Base-by-base conservation (phyloP, 2,113 vertebrate species). In the Vireo altiloquus region DNA sequence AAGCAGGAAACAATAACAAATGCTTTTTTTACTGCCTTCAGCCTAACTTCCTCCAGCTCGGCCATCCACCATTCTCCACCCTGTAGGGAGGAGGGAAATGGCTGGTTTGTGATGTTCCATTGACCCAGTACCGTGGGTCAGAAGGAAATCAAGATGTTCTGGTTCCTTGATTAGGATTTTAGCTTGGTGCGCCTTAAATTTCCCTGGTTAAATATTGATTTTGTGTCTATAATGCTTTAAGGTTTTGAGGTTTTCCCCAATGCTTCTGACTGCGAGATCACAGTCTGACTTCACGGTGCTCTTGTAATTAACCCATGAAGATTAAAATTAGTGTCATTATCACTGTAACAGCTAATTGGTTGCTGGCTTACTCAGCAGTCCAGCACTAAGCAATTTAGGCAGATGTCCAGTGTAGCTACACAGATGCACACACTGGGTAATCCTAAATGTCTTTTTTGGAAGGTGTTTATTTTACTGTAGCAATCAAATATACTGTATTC, bases 321-420 rank as follows among this genome's bases (percentile, higher is more conserved):
- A 96, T 94, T 93, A 83, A 86, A 95, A 94, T 94, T 92, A 81
- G 86, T 82, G 88, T 95, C 82, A 89, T 95, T 96, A 93, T 77
- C 86, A 53, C 76, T 90, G 61, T 75, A 92, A 90, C 94, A 92
- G 85, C 86, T 94, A 92, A 92, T 96, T 94, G 92, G 52, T 92
- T 82, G 79, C 82, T 94, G 94, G 68, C 69, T 97, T 81, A 60
- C 65, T 91, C 84, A 82, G 82, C 60, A 82, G 63, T 77, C 87
- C 82, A 83, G 75, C 72, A 89, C 60, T 56, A 50, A 81, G 82
- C 40, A 64, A 60, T 93, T 75, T 7, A 74, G 56, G 88, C 90
- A 94, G 76, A 71, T 93, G 76, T 95, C 90, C 72, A 77, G 39
- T 42, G 39, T 49, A 83, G 44, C 82, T 68, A 5, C 35, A 8